Base-by-base conservation (phyloP, 1,140 invertebrate genomes). In the Drosophila neocordata region DNA sequence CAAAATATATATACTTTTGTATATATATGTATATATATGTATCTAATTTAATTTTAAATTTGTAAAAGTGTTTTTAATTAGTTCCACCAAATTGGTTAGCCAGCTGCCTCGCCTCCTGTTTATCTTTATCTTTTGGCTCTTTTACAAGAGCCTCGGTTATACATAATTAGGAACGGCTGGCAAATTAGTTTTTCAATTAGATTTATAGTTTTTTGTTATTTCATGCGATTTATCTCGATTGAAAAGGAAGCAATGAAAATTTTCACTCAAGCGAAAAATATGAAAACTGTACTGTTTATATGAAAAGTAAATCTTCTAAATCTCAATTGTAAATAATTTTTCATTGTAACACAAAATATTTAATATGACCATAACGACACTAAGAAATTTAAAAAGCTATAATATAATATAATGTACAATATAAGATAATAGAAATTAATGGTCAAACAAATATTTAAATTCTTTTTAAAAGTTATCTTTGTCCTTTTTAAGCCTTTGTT, bases 21-120 rank as follows among this genome's bases (percentile, higher is more conserved):
- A 31, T 31, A 31, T 6, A 24, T 24, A 24, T 24, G 4, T 24
- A 24, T 24, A 24, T 2, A 4, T 44, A 15, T 48, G 41, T 48
- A 48, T 48, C 18, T 48, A 48, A 48, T 48, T 48, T 48, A 20
- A 48, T 48, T 48, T 48, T 8, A 48, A 48, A 48, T 69, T 22
- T 62, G 72, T 76, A 73, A 79, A 87, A 88, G 68, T 88, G 79
- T 88, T 83, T 83, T 88, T 88, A 87, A 87, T 87, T 87, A 87
- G 79, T 88, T 87, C 61, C 69, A 68, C 55, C 76, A 79, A 84
- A 83, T 84, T 84, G 67, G 41, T 75, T 70, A 41, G 64, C 65
- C 69, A 82, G 41, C 73, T 62, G 35, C 4, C 76, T 55, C 48
- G n/a, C 48, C 3, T 58, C 8, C 41, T 18, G 20, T 20, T 7